phyloP scores from a whole-genome alignment of 2,113 vertebrate species.

The Mus pahari region DNA sequence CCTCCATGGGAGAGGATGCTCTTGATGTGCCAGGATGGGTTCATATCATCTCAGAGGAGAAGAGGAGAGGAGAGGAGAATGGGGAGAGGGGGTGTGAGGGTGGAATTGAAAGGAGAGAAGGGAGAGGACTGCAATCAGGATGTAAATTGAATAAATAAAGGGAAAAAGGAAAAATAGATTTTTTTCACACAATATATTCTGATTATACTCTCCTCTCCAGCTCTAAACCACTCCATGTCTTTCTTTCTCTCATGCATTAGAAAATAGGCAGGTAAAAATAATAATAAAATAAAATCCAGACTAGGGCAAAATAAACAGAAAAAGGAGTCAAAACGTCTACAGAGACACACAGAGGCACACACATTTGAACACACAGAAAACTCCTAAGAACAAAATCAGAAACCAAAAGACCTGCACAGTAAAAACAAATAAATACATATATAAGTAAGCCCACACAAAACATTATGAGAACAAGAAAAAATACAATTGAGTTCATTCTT shows the following conservation, averaged over 20 bases:
- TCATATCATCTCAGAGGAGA: too few relatives aligned
- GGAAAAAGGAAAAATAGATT: background rate
- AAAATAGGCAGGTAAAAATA: background rate
- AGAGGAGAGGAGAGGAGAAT: too few relatives aligned
- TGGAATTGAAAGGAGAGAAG: too few relatives aligned
- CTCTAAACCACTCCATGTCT: background rate
- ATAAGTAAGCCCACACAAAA: background rate
- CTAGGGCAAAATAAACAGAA: background rate
- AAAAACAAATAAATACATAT: background rate
- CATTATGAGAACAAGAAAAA: background rate
- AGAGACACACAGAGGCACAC: background rate
- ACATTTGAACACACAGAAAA: background rate
- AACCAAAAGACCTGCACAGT: background rate
- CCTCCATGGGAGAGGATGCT: too few relatives aligned
- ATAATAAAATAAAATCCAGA: background rate
- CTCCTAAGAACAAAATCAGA: background rate
- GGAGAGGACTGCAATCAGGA: too few relatives aligned
- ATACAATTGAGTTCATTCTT: background rate
- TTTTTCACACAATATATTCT: background rate
- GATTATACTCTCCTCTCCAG: background rate
- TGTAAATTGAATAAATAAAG: too few relatives aligned
- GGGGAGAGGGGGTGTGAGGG: too few relatives aligned
- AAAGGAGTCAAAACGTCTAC: background rate
- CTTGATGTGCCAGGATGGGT: too few relatives aligned
- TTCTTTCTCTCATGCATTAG: background rate